These are phyloP conservation scores for Polia nebulosa DNA, from an alignment of 2,888 invertebrate species.

Conservation along the genomic window DNA sequence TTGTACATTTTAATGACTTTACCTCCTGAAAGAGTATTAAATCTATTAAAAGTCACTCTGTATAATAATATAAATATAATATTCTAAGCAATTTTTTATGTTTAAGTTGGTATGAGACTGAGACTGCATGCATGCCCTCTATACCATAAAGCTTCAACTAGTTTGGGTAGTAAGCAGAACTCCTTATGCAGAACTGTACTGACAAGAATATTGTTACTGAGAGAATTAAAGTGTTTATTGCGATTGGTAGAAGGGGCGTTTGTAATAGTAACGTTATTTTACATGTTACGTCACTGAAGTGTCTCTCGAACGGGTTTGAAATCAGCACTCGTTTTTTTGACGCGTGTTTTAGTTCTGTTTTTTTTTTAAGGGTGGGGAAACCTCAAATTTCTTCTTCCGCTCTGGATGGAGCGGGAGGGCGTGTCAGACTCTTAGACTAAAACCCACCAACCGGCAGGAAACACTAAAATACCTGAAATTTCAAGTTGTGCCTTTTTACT, in stretches of 20 bases:
- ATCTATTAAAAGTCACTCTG: background rate
- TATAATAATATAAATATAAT: conserved; percentile 25
- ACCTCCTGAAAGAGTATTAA: background rate
- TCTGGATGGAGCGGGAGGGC: too few relatives aligned
- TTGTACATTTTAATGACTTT: too few relatives aligned
- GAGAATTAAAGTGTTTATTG: conserved; percentile 59
- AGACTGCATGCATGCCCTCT: conserved; percentile 69
- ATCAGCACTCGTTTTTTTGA: background rate
- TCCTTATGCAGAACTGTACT: conserved; percentile 63
- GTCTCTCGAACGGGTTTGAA: background rate
- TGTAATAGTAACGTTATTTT: conserved; percentile 48
- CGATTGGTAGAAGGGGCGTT: conserved; percentile 26
- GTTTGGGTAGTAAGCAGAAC: conserved; percentile 52
- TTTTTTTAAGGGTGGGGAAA: too few relatives aligned
- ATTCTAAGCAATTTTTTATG: conserved; percentile 68
- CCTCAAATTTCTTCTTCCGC: too few relatives aligned
- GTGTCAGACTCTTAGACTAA: too few relatives aligned
- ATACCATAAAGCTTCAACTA: conserved; percentile 37
- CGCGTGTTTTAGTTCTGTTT: conserved; percentile 19
- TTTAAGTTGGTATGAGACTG: conserved; percentile 77
- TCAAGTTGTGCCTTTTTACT: too few relatives aligned
- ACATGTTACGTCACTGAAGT: conserved; percentile 5
- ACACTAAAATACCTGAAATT: too few relatives aligned
- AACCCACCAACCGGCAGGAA: too few relatives aligned
- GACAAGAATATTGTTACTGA: conserved; percentile 63